Percentiles rank a stretch among this genome's conserved stretches.
These are phyloP conservation scores for Chaenodraco wilsoni DNA, from an alignment of 2,797 vertebrate genomes.

Conservation along the genomic window DNA sequence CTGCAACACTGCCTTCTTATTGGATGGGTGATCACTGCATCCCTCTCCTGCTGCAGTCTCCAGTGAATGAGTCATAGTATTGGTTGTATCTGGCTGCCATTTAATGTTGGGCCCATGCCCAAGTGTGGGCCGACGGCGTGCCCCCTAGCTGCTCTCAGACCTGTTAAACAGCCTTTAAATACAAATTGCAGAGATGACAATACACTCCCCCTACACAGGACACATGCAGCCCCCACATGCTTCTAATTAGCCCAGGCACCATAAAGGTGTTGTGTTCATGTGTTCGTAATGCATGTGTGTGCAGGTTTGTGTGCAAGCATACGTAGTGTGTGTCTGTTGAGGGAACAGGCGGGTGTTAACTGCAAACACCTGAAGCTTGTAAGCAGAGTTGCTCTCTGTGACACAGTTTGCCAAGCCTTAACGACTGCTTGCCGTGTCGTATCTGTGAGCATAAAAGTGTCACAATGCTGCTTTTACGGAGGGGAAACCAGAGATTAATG, in stretches of 20 bases:
- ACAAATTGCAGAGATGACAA: constrained; percentile 70
- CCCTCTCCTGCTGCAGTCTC: constrained; percentile 14
- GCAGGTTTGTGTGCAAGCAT: constrained; percentile 23
- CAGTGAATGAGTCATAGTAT: constrained; percentile 30
- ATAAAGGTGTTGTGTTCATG: constrained; percentile 66
- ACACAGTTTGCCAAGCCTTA: constrained; percentile 47
- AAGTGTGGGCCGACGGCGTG: constrained; percentile 39
- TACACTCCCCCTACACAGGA: constrained; percentile 46
- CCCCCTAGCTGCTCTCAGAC: constrained; percentile 39
- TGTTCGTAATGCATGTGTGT: constrained; percentile 51
- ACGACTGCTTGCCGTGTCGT: constrained; percentile 32
- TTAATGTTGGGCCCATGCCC: constrained; percentile 43
- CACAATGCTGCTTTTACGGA: constrained; percentile 24
- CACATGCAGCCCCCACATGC: constrained; percentile 67
- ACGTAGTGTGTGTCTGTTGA: constrained; percentile 53
- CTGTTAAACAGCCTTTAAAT: constrained; percentile 66
- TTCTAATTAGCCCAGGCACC: constrained; percentile 67
- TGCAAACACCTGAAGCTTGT: constrained; percentile 80
- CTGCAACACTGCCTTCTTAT: not conserved
- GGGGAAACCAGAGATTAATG: not conserved
- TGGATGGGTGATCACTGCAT: not conserved
- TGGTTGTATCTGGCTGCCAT: constrained; percentile 36
- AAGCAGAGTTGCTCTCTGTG: constrained; percentile 54
- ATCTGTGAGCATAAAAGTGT: constrained; percentile 50
- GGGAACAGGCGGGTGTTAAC: constrained; percentile 70